Base-by-base conservation (phyloP, 1,140 invertebrate species). In the Acromyrmex heyeri region DNA sequence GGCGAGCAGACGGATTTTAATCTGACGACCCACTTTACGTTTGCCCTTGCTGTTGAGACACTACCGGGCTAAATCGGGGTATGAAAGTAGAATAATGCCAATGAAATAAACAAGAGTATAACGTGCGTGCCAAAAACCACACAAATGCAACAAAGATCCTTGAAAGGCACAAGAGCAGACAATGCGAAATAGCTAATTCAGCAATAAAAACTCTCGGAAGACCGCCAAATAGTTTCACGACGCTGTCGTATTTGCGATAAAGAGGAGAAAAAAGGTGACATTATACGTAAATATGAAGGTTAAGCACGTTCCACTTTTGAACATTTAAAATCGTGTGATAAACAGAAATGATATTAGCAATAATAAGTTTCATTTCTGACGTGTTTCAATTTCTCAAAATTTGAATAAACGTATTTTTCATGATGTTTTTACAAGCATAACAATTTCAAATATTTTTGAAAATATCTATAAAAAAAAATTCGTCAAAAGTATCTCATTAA, bases 161-260 rank as follows among this genome's bases (percentile, higher is more conserved):
- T 24, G 73, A 86, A 72, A 73, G 55, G 69, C 59, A 79, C 53
- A 62, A 27, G 10, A 50, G 57, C 67, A 81, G 85, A 90, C 88
- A 90, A 88, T 73, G 65, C 30, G 73, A 89, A 90, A 90, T 82
- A 82, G 89, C 82, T 90, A 90, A 90, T 90, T 64, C 88, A 5
- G 81, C 65, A 61, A 82, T 88, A 90, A 90, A 88, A 90, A 90
- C 75, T 57, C 48, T 86, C 79, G 88, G 89, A 82, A 4, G 1
- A 1, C 0, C 6, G 76, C 88, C 89, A 90, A 88, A 73, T 78
- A 69, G 77, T 86, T 90, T 86, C 81, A 70, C 50, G 57, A 72
- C 65, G 59, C 67, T 89, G 79, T 86, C 81, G 21, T n/a, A 38
- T 81, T 86, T 73, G 62, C 61, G 73, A 65, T 44, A 7, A 27